These are phyloP conservation scores for Porites lutea DNA, from an alignment of 64 coral and sea anemone genomes.

Conservation along the genomic window DNA sequence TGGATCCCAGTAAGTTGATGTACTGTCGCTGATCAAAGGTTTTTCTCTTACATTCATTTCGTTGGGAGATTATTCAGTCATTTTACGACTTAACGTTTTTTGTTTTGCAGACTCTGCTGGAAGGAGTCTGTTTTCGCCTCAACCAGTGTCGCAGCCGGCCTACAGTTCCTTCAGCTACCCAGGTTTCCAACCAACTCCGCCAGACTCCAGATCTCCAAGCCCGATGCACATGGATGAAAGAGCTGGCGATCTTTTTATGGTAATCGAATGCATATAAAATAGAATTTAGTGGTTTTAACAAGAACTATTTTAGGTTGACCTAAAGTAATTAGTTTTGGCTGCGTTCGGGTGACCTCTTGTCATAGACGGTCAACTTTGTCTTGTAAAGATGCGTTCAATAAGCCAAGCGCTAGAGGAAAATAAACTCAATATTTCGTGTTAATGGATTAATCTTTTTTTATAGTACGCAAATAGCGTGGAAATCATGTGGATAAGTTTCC, in stretches of 20 bases:
- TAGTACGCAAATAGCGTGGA: too few relatives aligned
- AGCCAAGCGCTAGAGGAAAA: too few relatives aligned
- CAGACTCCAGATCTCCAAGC: constrained; percentile 68
- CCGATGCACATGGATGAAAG: constrained; percentile 61
- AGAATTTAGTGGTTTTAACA: neutral
- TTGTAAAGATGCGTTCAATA: too few relatives aligned
- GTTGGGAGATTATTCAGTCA: neutral
- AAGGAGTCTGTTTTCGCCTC: constrained; percentile 26
- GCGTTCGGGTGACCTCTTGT: neutral
- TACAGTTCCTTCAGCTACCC: constrained; percentile 28
- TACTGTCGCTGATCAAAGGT: neutral
- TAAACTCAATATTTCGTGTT: too few relatives aligned
- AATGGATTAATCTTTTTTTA: too few relatives aligned
- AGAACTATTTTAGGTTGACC: neutral
- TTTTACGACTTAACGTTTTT: neutral
- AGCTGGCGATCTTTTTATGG: constrained; percentile 49
- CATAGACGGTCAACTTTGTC: neutral
- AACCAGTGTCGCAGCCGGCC: constrained; percentile 1
- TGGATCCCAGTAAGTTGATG: constrained; percentile 68
- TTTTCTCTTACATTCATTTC: neutral
- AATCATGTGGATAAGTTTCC: too few relatives aligned
- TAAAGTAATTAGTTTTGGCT: neutral
- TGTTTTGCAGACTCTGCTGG: constrained; percentile 47
- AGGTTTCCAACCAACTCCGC: constrained; percentile 55
- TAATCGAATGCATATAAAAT: constrained; percentile 3